Base-by-base conservation (phyloP, 2,113 vertebrate genomes). In the Chrysochloris asiatica region DNA sequence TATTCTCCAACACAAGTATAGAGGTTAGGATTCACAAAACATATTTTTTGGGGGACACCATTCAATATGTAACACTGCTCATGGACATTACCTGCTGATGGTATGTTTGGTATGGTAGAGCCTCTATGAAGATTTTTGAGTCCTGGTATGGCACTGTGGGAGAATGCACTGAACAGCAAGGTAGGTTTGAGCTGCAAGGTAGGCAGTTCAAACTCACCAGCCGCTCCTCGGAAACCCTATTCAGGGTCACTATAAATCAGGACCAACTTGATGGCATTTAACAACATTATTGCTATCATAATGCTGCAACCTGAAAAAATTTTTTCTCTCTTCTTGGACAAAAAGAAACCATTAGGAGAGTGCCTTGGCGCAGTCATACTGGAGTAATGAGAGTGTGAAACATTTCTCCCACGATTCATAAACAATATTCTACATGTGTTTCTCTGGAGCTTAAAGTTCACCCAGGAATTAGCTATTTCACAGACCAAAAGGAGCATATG, bases 401-500 rank as follows among this genome's bases (percentile, higher is more conserved):
- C 65, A 61, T 83, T 75, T 63, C 80, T 91, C 80, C 61, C 8
- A 33, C 21, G 1, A 86, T 48, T 73, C 56, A 79, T 77, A 92
- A 92, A 91, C 83, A 72, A 54, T 69, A 75, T 95, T 90, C 94
- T 69, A 59, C 69, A 50, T 41, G 79, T 0, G 4, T 83, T 87
- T 93, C 82, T 87, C 83, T 43, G 69, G 73, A 91, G 76, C 83
- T 92, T 94, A 47, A 92, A 90, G 93, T 90, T 95, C 67, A 86
- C 83, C 76, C 61, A 90, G 88, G 93, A 95, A 96, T 30, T 83
- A 95, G 88, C 72, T 92, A 73, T 82, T 87, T 92, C 82, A 61
- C 86, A 90, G 88, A 93, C 92, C 89, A 89, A 86, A 94, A 94
- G 93, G 50, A 90, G 76, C 80, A 81, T 83, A 77, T 88, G 92